Evolutionary conservation across 2,888 invertebrate genomes (phyloP).

Genomic region (Caradrina clavipalpis): DNA sequence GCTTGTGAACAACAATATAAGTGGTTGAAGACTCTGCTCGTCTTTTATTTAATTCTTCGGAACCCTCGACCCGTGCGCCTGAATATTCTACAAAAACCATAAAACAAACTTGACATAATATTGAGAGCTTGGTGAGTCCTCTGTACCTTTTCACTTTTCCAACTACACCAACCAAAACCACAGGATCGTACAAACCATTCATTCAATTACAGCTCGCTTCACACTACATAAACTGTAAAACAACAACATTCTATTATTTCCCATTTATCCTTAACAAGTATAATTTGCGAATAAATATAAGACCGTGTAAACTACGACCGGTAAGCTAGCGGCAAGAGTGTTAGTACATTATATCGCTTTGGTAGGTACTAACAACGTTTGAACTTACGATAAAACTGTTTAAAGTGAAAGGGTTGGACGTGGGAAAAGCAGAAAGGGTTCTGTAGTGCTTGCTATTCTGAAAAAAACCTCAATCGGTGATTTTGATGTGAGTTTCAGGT

Average conservation of each 20-base stretch:
- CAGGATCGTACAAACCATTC: slow-evolving; percentile 30
- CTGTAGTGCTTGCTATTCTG: neutral
- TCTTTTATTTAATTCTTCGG: too few relatives aligned
- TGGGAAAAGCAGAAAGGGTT: slow-evolving; percentile 16
- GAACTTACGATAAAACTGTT: slow-evolving; percentile 51
- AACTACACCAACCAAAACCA: slow-evolving; percentile 16
- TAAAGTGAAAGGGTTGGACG: slow-evolving; percentile 41
- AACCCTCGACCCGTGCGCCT: too few relatives aligned
- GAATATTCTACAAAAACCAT: too few relatives aligned
- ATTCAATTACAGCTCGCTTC: slow-evolving; percentile 53
- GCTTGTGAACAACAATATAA: too few relatives aligned
- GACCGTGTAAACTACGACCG: slow-evolving; percentile 17
- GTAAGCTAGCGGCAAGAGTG: slow-evolving; percentile 4
- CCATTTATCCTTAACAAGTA: slow-evolving; percentile 53
- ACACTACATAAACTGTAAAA: slow-evolving; percentile 52
- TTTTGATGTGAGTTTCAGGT: too few relatives aligned
- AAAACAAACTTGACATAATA: too few relatives aligned
- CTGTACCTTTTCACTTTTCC: slow-evolving; percentile 1
- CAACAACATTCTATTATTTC: slow-evolving; percentile 50
- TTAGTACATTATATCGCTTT: slow-evolving; percentile 21
- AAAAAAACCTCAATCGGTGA: neutral
- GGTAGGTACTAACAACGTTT: slow-evolving; percentile 25
- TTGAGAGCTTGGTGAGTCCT: too few relatives aligned
- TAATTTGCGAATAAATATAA: slow-evolving; percentile 56
- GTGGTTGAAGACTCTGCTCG: too few relatives aligned